These are phyloP conservation scores for Crotalus tigris DNA, from an alignment of 2,113 vertebrate genomes.

Conservation along the genomic window DNA sequence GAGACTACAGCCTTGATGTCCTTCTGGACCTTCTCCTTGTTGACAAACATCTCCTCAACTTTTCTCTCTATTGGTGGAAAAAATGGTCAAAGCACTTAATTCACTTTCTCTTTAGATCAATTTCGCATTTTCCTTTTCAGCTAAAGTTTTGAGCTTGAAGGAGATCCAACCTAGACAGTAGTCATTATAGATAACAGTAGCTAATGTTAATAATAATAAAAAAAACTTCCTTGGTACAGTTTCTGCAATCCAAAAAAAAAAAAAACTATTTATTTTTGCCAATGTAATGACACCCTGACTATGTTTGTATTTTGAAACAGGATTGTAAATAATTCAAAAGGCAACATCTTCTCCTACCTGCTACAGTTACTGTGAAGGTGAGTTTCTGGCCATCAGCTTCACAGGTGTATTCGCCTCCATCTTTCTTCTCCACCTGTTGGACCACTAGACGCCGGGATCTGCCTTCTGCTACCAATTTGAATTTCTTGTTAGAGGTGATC, in stretches of 20 bases:
- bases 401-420: constrained; percentile 73
- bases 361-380: constrained; percentile 58
- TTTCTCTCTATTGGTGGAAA: background rate
- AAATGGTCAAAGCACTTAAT: background rate
- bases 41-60: constrained; percentile 52
- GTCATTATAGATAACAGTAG: background rate
- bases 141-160: background rate
- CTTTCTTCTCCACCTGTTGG: constrained; percentile 72
- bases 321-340: too few species aligned
- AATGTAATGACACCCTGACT: background rate
- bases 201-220: too few species aligned
- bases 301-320: background rate
- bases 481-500: constrained; percentile 63
- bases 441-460: constrained; percentile 67
- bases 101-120: background rate
- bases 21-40: constrained; percentile 69
- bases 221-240: background rate
- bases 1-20: constrained; percentile 67
- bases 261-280: too few species aligned
- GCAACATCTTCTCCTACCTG: constrained; percentile 44
- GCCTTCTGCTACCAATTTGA: constrained; percentile 66
- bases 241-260: background rate
- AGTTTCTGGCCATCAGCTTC: constrained; percentile 59
- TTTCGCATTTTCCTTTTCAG: background rate
- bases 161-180: background rate